These are phyloP conservation scores for Crypturellus tataupa DNA, from an alignment of 2,797 vertebrate species.

Conservation along the genomic window DNA sequence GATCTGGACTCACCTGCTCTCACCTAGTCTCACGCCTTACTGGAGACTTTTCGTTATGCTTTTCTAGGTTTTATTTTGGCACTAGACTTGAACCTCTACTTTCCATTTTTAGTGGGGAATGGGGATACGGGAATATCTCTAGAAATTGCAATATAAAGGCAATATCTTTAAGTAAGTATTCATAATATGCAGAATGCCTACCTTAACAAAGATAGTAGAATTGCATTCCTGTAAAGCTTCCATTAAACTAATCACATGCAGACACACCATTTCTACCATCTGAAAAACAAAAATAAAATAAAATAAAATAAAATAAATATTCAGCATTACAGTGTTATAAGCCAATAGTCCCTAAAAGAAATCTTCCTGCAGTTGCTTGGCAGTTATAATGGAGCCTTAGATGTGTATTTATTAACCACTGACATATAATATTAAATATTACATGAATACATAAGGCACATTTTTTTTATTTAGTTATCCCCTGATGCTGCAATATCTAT, in stretches of 20 bases:
- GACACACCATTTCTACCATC: conserved; percentile 99
- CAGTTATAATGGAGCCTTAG: not conserved
- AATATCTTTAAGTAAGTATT: not conserved
- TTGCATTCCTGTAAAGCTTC: conserved; percentile 99
- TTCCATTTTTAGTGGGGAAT: not conserved
- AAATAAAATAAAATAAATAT: conserved; percentile 40
- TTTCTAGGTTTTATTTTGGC: not conserved
- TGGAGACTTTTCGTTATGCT: not conserved
- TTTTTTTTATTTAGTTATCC: not conserved
- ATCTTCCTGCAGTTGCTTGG: not conserved
- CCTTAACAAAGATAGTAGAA: conserved; percentile 99
- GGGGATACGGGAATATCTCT: not conserved
- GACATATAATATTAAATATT: not conserved
- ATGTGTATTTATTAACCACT: not conserved
- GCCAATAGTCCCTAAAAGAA: not conserved
- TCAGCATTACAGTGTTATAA: not conserved
- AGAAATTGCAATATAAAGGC: not conserved
- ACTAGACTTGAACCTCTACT: not conserved
- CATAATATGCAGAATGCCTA: conserved; percentile 71
- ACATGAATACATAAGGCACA: not conserved
- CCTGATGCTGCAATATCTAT: not conserved
- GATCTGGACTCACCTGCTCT: not conserved
- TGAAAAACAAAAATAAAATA: conserved; percentile 67
- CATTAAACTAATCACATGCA: conserved; percentile 99
- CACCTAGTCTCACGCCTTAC: not conserved